A percentile compares a stretch with the other conserved stretches of the same genome.
These are phyloP conservation scores for Artibeus jamaicensis DNA, from an alignment of 2,797 vertebrate species.

Conservation along the genomic window DNA sequence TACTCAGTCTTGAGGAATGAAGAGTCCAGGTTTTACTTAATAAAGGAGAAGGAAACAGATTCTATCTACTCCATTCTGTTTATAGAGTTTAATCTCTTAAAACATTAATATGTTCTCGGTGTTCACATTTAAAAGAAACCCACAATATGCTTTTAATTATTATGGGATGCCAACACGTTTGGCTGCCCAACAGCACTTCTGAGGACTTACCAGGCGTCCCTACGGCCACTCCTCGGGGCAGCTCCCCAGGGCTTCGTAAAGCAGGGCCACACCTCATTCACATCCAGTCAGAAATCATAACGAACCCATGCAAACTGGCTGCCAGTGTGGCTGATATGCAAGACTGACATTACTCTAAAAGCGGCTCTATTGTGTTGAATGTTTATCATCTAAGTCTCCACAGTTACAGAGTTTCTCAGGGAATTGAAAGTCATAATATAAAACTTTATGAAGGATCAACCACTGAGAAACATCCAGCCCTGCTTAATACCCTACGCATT, in stretches of 20 bases:
- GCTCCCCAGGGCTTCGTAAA: not conserved
- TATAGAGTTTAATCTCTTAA: not conserved
- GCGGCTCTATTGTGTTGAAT: not conserved
- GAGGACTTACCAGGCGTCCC: not conserved
- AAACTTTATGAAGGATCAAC: not conserved
- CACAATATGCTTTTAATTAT: not conserved
- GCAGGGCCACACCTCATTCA: not conserved
- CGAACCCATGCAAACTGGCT: not conserved
- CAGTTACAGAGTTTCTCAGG: not conserved
- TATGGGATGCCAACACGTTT: not conserved
- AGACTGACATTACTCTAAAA: not conserved
- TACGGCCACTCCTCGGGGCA: not conserved
- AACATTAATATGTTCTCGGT: not conserved
- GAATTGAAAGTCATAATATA: not conserved
- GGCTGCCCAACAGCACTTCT: not conserved
- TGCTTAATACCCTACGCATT: not conserved
- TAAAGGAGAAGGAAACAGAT: not conserved
- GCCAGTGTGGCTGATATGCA: not conserved
- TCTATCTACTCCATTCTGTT: not conserved
- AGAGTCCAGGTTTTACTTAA: not conserved
- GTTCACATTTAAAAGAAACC: not conserved
- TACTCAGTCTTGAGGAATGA: not conserved
- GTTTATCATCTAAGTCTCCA: not conserved
- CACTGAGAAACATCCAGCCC: not conserved
- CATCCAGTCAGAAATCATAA: not conserved